Percentiles rank a stretch among this genome's conserved stretches.
Conservation (phyloP, 2,888 invertebrate genomes). For the Lasioglossum malachurum region DNA sequence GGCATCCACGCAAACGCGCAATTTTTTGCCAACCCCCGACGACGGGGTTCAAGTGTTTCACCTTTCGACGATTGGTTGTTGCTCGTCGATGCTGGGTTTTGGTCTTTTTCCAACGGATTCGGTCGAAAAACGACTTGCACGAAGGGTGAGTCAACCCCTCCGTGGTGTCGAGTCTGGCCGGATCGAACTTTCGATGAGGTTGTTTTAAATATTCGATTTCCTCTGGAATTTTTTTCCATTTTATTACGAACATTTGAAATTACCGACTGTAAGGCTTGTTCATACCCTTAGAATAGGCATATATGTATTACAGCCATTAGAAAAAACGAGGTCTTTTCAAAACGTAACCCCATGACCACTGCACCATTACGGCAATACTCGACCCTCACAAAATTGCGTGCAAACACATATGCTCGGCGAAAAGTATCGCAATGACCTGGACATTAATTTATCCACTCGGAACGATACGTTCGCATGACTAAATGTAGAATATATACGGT, state of each 20-base stretch:
- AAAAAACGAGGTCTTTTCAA: not conserved
- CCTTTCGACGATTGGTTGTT: conserved; percentile 6
- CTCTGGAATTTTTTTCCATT: too few relatives aligned
- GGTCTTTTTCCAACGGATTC: not conserved
- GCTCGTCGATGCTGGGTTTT: not conserved
- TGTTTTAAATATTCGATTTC: not conserved
- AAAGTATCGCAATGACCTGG: not conserved
- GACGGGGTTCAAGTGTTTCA: not conserved
- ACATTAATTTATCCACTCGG: conserved; percentile 29
- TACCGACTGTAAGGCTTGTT: not conserved
- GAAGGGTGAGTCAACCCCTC: not conserved
- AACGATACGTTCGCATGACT: not conserved
- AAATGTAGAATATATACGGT: not conserved
- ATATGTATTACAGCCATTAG: not conserved
- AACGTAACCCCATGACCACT: not conserved
- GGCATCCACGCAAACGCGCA: not conserved
- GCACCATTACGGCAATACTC: not conserved
- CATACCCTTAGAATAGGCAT: not conserved
- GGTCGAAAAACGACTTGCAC: not conserved
- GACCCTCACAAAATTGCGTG: not conserved
- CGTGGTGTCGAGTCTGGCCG: not conserved
- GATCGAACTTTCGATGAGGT: not conserved
- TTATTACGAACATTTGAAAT: not conserved
- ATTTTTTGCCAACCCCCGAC: not conserved
- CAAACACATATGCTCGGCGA: not conserved